phyloP scores from a whole-genome alignment of 1,140 invertebrate species.

The Riptortus pedestris region DNA sequence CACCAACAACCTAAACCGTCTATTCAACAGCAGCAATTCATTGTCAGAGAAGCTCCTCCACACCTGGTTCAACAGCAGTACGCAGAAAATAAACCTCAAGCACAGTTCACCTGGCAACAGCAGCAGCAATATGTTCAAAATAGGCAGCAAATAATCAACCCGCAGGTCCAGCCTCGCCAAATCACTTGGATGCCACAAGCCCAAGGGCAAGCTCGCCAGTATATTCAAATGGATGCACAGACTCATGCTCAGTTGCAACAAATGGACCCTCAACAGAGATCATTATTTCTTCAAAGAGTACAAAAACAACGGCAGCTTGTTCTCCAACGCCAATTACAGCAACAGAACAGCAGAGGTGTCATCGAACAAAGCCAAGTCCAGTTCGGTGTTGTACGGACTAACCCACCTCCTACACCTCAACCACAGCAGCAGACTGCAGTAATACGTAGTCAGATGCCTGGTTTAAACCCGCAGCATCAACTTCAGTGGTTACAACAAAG shows the following conservation, averaged over 20 bases:
- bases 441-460: constrained; percentile 48
- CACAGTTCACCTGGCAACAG: constrained; percentile 28
- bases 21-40: constrained; percentile 28
- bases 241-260: constrained; percentile 73
- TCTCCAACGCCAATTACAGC: constrained; percentile 40
- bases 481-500: constrained; percentile 51
- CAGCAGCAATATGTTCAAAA: constrained; percentile 26
- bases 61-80: constrained; percentile 22
- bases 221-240: constrained; percentile 65
- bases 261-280: constrained; percentile 63
- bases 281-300: constrained; percentile 63
- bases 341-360: constrained; percentile 16
- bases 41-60: constrained; percentile 19
- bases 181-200: constrained; percentile 36
- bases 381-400: constrained; percentile 21
- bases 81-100: constrained; percentile 20
- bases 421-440: constrained; percentile 35
- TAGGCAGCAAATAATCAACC: constrained; percentile 21
- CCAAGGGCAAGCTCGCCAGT: constrained; percentile 41
- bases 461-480: constrained; percentile 52
- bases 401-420: constrained; percentile 33
- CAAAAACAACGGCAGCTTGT: constrained; percentile 54
- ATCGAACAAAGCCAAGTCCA: constrained; percentile 22
- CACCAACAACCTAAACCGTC: constrained; percentile 28
- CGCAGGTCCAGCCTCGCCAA: constrained; percentile 31